These are phyloP conservation scores for Oreocharis arfaki DNA, from an alignment of 2,113 vertebrate genomes.

Conservation along the genomic window DNA sequence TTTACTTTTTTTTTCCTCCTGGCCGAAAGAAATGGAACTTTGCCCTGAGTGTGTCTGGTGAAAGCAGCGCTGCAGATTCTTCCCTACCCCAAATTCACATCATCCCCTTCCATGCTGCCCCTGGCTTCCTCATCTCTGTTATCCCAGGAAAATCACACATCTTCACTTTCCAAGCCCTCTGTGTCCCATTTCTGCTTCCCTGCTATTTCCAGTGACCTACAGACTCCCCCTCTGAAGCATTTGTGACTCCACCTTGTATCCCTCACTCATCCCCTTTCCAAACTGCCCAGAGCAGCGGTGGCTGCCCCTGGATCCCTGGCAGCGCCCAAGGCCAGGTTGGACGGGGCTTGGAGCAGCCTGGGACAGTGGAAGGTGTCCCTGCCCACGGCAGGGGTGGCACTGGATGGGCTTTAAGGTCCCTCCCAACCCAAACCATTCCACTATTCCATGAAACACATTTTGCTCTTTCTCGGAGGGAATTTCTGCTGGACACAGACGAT, in stretches of 20 bases:
- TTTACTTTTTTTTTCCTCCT: neutral
- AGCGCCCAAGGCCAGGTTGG: neutral
- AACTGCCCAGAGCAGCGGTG: neutral
- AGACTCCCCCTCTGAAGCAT: neutral
- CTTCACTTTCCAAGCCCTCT: neutral
- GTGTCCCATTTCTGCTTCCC: neutral
- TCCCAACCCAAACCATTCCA: neutral
- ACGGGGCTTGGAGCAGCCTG: fast-evolving
- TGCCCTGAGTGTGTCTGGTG: neutral
- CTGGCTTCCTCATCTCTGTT: neutral
- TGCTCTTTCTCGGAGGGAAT: neutral
- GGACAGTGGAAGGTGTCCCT: fast-evolving
- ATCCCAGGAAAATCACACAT: fast-evolving
- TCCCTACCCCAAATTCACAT: neutral
- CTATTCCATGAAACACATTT: neutral
- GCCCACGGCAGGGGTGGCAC: neutral
- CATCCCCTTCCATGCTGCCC: neutral
- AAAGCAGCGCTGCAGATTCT: neutral
- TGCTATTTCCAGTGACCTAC: fast-evolving
- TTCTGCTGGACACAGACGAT: neutral
- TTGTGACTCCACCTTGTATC: neutral
- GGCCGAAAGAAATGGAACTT: neutral
- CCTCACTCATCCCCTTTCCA: neutral
- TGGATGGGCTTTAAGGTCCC: fast-evolving
- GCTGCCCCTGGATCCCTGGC: neutral